These are phyloP conservation scores for Lepilemur ruficaudatus DNA, from an alignment of 2,797 vertebrate species.

Conservation along the genomic window DNA sequence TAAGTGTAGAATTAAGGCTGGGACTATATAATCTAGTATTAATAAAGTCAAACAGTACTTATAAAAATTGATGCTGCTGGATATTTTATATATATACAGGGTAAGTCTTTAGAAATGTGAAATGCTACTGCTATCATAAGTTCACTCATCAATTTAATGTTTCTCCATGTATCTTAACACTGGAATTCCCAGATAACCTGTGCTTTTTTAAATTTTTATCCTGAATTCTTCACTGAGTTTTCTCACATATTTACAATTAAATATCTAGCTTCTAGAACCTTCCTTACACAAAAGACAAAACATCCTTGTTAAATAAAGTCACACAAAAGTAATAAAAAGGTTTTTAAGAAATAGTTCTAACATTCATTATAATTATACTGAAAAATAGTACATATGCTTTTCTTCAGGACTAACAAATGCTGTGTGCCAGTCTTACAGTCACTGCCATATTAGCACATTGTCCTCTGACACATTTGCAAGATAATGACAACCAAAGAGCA, in stretches of 20 bases:
- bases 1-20: constrained; percentile 71
- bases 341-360: constrained; percentile 58
- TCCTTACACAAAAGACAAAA: constrained; percentile 56
- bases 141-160: background rate
- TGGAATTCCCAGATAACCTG: constrained; percentile 52
- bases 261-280: constrained; percentile 67
- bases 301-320: constrained; percentile 61
- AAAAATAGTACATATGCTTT: constrained; percentile 47
- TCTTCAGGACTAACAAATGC: background rate
- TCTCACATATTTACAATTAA: constrained; percentile 75
- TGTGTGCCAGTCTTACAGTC: background rate
- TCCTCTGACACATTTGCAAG: constrained; percentile 24
- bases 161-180: constrained; percentile 27
- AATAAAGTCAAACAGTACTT: constrained; percentile 65
- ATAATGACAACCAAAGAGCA: background rate
- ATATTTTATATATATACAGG: constrained; percentile 8
- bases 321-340: constrained; percentile 53
- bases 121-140: constrained; percentile 35
- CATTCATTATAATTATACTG: constrained; percentile 50
- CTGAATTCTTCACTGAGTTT: constrained; percentile 47
- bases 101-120: constrained; percentile 56
- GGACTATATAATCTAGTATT: constrained; percentile 69
- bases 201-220: constrained; percentile 49
- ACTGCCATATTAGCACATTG: background rate
- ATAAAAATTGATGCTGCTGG: constrained; percentile 56